A percentile compares a stretch with the other conserved stretches of the same genome.
phyloP scores from a whole-genome alignment of 2,113 vertebrate genomes.

The Oreochromis aureus region DNA sequence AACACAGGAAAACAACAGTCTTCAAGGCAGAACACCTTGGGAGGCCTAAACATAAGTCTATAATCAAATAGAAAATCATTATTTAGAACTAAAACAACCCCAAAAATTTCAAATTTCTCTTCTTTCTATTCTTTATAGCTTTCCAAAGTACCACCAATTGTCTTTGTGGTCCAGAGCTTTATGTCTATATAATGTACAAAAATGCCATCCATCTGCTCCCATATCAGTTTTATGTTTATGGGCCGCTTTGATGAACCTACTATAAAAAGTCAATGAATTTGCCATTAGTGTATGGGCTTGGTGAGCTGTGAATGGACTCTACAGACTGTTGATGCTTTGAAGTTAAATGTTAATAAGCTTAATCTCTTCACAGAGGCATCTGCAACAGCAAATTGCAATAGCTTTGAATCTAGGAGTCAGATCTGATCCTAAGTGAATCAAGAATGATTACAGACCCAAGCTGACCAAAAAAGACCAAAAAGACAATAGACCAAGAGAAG shows the following conservation, averaged over 20 bases:
- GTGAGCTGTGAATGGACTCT: constrained; percentile 2
- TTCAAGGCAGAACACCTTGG: not conserved
- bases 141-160: not conserved
- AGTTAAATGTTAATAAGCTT: not conserved
- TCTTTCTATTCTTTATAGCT: not conserved
- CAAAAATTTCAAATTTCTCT: not conserved
- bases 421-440: not conserved
- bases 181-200: not conserved
- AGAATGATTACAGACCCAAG: not conserved
- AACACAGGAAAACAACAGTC: not conserved
- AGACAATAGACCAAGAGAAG: not conserved
- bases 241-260: constrained; percentile 19
- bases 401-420: not conserved
- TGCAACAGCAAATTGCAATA: not conserved
- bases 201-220: constrained; percentile 20
- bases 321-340: not conserved
- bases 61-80: not conserved
- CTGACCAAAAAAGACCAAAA: not conserved
- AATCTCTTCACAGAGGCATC: not conserved
- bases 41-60: not conserved
- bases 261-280: constrained; percentile 35
- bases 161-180: not conserved
- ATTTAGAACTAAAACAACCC: not conserved
- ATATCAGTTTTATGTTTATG: constrained; percentile 39
- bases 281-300: not conserved